These are phyloP conservation scores for Sturnus vulgaris DNA, from an alignment of 2,113 vertebrate genomes.

Conservation along the genomic window DNA sequence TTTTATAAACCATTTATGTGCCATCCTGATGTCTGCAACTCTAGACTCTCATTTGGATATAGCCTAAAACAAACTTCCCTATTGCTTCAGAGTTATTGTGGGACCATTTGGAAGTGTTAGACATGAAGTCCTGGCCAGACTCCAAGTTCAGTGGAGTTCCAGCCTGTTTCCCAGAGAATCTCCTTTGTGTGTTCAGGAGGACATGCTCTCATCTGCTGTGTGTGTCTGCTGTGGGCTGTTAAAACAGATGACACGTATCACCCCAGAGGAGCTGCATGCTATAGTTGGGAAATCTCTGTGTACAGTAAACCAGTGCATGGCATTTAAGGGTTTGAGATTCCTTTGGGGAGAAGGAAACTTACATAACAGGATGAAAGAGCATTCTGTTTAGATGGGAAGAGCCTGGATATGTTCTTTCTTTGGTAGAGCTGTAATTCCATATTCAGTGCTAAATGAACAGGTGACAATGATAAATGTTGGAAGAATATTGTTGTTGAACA, in stretches of 20 bases:
- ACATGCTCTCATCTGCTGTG: not conserved
- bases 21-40: not conserved
- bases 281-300: not conserved
- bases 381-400: not conserved
- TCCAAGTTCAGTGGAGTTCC: not conserved
- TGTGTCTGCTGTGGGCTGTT: not conserved
- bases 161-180: not conserved
- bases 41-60: not conserved
- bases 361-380: not conserved
- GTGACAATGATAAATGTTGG: conserved; percentile 6
- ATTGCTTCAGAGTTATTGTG: not conserved
- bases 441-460: not conserved
- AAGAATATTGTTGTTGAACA: not conserved
- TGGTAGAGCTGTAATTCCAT: not conserved
- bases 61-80: not conserved
- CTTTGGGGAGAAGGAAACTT: not conserved
- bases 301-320: not conserved
- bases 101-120: not conserved
- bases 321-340: not conserved
- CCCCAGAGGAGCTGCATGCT: not conserved
- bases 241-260: not conserved
- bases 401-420: not conserved
- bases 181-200: not conserved
- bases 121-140: not conserved
- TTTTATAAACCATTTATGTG: not conserved